Base-by-base conservation (phyloP, 2,797 vertebrate genomes). In the Rhadinocentrus ornatus region DNA sequence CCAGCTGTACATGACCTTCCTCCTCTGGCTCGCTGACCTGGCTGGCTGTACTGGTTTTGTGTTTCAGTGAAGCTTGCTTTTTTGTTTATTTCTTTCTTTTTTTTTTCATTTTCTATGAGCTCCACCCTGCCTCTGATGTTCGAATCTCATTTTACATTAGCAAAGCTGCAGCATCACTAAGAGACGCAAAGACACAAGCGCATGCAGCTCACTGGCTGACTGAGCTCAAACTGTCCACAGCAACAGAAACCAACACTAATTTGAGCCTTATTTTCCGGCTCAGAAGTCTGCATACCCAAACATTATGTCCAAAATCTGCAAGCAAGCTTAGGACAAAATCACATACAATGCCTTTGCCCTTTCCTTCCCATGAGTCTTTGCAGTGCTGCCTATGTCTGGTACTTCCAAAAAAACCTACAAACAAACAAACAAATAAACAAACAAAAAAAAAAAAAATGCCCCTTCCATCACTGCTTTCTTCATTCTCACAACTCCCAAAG, bases 401-500 rank as follows among this genome's bases (percentile, higher is more conserved):
- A 60, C 65, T 72, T 82, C 48, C 13, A 75, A 37, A 62, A 60
- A 53, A 67, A 54, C 72, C 46, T 73, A 64, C 20, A 58, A 74
- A 65, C 73, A 85, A 41, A 4, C n/a, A 6, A 46, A 20, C 18
- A 20, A 57, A 56, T 69, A 57, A 72, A 64, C 16, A 48, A 72
- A 62, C 69, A 84, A 41, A 4, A 32, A 32, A 32, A 10, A 41
- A 39, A 41, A 41, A 41, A 16, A 16, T 1, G 18, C 15, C 22
- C 66, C 35, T 37, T 27, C 74, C 63, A 57, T 63, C 58, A 64
- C 74, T 59, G 66, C 77, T 81, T 80, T 76, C 80, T 80, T 62
- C 72, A 80, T 86, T 87, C 75, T 75, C 82, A 89, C 85, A 88
- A 61, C 80, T 88, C 78, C 86, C 73, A 80, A 52, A 70, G 77